Conservation (phyloP, 2,888 invertebrate species). For the Chironomus riparius region DNA sequence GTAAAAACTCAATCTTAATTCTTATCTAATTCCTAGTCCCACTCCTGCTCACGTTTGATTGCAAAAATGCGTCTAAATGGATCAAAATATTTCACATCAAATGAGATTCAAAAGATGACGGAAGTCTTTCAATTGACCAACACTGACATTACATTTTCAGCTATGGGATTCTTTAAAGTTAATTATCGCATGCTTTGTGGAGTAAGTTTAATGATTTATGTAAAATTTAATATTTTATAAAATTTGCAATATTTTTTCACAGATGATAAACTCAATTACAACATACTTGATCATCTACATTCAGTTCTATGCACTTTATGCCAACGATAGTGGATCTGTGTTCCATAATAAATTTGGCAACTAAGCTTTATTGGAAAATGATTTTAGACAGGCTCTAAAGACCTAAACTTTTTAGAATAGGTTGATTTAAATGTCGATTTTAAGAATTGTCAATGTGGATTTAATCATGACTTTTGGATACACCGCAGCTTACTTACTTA, state of each 20-base stretch:
- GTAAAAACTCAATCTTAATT: no score
- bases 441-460: no score
- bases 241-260: no score
- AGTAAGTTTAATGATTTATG: background rate
- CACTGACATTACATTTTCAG: background rate
- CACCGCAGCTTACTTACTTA: no score
- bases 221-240: no score
- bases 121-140: background rate
- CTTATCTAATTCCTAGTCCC: background rate
- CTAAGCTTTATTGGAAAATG: background rate
- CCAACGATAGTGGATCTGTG: background rate
- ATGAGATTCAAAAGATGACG: constrained; percentile 7
- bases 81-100: background rate
- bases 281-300: constrained; percentile 5
- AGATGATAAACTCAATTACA: background rate
- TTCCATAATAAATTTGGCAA: background rate
- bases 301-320: background rate
- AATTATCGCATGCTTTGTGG: background rate
- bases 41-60: background rate
- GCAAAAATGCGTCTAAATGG: background rate
- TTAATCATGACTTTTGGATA: no score
- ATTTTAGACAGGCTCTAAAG: no score
- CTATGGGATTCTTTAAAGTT: background rate
- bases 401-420: no score
- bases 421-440: no score